A percentile compares a stretch with the other conserved stretches of the same genome.
These are phyloP conservation scores for Cygnus olor DNA, from an alignment of 2,797 vertebrate genomes.

Conservation along the genomic window DNA sequence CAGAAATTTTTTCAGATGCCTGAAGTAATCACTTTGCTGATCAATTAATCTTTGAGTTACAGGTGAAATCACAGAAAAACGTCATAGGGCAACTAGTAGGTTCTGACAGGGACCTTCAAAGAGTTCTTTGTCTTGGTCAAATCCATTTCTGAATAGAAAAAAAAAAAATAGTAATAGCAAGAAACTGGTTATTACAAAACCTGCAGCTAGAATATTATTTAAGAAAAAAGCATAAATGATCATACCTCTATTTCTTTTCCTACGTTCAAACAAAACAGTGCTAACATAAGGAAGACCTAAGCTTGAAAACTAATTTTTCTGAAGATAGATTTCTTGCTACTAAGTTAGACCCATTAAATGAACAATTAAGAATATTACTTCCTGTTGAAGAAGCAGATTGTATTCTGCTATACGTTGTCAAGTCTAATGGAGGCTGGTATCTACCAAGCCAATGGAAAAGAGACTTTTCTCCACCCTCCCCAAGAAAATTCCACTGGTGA, in stretches of 20 bases:
- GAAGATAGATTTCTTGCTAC: not conserved
- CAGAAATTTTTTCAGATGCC: not conserved
- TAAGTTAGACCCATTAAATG: not conserved
- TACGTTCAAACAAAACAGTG: not conserved
- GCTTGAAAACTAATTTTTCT: not conserved
- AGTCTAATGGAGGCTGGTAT: not conserved
- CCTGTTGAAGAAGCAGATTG: not conserved
- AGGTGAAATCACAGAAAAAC: not conserved
- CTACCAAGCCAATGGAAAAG: not conserved
- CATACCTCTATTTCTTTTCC: not conserved
- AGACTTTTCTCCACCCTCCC: too few relatives aligned
- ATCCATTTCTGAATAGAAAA: not conserved
- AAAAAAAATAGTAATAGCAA: not conserved
- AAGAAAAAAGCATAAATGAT: not conserved
- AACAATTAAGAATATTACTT: not conserved
- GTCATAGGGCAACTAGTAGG: accelerated
- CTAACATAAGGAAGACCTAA: not conserved
- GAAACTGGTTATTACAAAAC: not conserved
- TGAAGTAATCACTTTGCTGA: not conserved
- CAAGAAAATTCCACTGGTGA: not conserved
- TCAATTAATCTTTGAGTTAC: not conserved
- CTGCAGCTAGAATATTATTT: not conserved
- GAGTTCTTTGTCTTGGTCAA: not conserved
- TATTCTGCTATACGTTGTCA: not conserved
- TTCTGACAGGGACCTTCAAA: not conserved